A percentile compares a stretch with the other conserved stretches of the same genome.
phyloP scores from a whole-genome alignment of 2,113 vertebrate species.

The Odocoileus virginianus region DNA sequence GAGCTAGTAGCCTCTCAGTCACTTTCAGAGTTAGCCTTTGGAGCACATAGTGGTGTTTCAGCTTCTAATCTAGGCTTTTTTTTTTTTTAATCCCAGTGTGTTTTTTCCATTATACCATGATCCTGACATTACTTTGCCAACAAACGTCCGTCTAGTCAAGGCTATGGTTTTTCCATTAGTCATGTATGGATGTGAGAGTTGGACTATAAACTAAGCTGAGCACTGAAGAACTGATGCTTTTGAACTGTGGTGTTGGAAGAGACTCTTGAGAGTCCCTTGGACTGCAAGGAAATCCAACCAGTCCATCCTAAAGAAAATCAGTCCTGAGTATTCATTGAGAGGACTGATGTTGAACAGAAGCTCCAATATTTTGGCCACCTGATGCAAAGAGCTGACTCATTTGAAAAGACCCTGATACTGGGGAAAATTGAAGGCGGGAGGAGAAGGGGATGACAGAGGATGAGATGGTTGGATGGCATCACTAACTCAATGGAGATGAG shows the following conservation, averaged over 20 bases:
- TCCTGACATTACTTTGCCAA: background rate
- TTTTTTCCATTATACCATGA: background rate
- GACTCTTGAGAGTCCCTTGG: background rate
- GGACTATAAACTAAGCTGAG: background rate
- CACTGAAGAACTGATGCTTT: background rate
- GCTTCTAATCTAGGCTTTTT: background rate
- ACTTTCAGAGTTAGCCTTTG: background rate
- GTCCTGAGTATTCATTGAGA: background rate
- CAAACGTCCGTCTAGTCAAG: background rate
- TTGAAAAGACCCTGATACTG: background rate
- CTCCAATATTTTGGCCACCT: background rate
- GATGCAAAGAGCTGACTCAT: background rate
- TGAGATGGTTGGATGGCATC: background rate
- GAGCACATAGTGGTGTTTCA: background rate
- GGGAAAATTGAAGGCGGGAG: background rate
- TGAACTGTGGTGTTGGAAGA: background rate
- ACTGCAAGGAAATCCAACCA: background rate
- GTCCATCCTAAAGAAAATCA: background rate
- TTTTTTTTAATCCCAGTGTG: background rate
- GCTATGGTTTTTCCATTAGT: background rate
- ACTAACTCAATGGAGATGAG: accelerated
- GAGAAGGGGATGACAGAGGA: background rate
- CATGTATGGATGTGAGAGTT: background rate
- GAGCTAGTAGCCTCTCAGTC: background rate
- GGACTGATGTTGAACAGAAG: background rate